Conservation (phyloP, 2,797 vertebrate genomes). For the Pyrocephalus nanus region DNA sequence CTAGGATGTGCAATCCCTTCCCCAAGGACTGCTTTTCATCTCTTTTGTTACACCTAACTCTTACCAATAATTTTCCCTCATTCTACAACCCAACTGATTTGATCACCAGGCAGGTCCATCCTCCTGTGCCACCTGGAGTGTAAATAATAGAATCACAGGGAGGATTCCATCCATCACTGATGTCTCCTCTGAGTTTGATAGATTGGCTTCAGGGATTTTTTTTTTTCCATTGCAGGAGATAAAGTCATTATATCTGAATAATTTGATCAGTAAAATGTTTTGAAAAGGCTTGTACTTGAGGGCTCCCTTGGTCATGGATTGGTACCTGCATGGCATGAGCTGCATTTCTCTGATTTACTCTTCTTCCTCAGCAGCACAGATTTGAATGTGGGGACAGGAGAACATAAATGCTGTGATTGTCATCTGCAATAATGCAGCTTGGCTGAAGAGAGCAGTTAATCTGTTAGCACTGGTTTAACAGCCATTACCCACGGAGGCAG, state of each 20-base stretch:
- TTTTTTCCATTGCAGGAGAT: background rate
- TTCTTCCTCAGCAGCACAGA: background rate
- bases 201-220: background rate
- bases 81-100: background rate
- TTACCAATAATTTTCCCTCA: background rate
- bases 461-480: background rate
- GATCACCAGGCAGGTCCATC: background rate
- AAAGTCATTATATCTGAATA: background rate
- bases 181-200: background rate
- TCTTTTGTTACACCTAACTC: background rate
- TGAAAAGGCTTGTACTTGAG: background rate
- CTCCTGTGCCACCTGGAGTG: background rate
- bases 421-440: background rate
- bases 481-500: background rate
- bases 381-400: background rate
- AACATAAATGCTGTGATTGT: background rate
- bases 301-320: background rate
- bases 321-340: background rate
- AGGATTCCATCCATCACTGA: background rate
- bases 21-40: background rate
- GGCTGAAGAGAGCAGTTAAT: background rate
- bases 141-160: background rate
- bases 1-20: background rate
- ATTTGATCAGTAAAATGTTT: background rate
- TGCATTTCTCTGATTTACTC: background rate